Evolutionary conservation across 2,797 vertebrate species (phyloP).

Genomic region (Gouania willdenowi): DNA sequence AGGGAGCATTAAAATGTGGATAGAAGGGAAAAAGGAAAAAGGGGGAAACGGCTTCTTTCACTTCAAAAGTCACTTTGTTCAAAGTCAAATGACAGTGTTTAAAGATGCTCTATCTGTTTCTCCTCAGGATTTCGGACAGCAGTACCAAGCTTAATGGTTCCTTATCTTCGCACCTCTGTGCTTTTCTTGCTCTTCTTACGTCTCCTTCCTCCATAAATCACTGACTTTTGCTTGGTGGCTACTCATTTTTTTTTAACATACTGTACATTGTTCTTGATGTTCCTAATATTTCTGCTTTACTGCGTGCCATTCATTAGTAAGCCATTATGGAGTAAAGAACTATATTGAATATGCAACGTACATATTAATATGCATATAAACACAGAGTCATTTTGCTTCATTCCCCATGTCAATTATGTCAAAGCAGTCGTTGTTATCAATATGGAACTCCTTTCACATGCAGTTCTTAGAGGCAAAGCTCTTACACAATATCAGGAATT

Average conservation of each 20-base stretch:
- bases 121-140: slow-evolving; percentile 73
- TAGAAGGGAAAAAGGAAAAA: slow-evolving; percentile 75
- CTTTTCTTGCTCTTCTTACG: slow-evolving; percentile 38
- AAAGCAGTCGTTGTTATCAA: too few species aligned
- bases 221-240: slow-evolving; percentile 60
- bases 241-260: slow-evolving; percentile 54
- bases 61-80: slow-evolving; percentile 99
- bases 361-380: slow-evolving; percentile 8
- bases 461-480: slow-evolving; percentile 15
- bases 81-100: slow-evolving; percentile 98
- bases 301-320: slow-evolving; percentile 28
- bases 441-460: slow-evolving; percentile 20
- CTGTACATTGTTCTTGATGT: slow-evolving; percentile 40
- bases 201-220: slow-evolving; percentile 39
- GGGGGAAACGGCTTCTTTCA: slow-evolving; percentile 87
- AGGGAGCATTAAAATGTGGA: slow-evolving; percentile 99
- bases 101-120: slow-evolving; percentile 77
- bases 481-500: slow-evolving; percentile 44
- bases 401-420: too few species aligned
- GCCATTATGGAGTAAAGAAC: slow-evolving; percentile 30
- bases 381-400: too few species aligned
- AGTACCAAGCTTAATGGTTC: slow-evolving; percentile 68
- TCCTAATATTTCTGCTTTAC: slow-evolving; percentile 24
- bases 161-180: slow-evolving; percentile 61
- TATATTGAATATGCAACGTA: slow-evolving; percentile 32